These are phyloP conservation scores for Sarotherodon lohbergeri DNA, from an alignment of 2,113 vertebrate species.

Conservation along the genomic window DNA sequence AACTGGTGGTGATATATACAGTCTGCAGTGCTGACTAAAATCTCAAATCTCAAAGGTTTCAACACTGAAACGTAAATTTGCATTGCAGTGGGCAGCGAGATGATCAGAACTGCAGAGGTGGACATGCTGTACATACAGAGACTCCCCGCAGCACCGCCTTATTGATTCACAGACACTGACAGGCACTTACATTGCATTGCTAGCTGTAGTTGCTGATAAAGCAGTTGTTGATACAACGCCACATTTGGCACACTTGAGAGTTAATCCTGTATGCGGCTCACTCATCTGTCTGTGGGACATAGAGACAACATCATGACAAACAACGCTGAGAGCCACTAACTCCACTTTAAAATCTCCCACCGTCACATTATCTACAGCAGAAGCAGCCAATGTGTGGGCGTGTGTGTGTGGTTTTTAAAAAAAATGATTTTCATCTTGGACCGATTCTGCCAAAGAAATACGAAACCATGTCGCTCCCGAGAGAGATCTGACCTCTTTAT, in stretches of 20 bases:
- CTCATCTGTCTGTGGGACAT: slow-evolving; percentile 98
- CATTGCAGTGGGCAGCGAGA: slow-evolving; percentile 11
- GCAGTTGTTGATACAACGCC: slow-evolving; percentile 99
- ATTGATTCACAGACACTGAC: slow-evolving; percentile 58
- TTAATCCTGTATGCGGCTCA: slow-evolving; percentile 99
- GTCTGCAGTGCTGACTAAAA: neutral
- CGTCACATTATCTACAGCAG: slow-evolving; percentile 41
- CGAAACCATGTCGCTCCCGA: slow-evolving; percentile 21
- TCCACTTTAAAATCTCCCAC: neutral
- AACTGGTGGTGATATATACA: neutral
- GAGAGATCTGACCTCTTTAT: slow-evolving; percentile 61
- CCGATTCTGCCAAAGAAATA: slow-evolving; percentile 64
- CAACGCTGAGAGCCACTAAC: slow-evolving; percentile 21
- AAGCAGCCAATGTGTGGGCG: slow-evolving; percentile 35
- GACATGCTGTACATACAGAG: slow-evolving; percentile 23
- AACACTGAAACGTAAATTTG: neutral
- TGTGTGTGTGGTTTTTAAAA: neutral
- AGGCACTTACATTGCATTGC: slow-evolving; percentile 99
- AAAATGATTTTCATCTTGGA: slow-evolving; percentile 53
- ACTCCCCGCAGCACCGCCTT: slow-evolving; percentile 40
- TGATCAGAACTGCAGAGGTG: neutral
- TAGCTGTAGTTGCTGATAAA: slow-evolving; percentile 99
- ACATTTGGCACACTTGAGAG: slow-evolving; percentile 99
- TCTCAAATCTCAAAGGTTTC: neutral
- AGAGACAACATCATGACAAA: slow-evolving; percentile 61